Percentiles rank a stretch among this genome's conserved stretches.
These are phyloP conservation scores for Murina feae DNA, from an alignment of 2,113 vertebrate species.

Conservation along the genomic window DNA sequence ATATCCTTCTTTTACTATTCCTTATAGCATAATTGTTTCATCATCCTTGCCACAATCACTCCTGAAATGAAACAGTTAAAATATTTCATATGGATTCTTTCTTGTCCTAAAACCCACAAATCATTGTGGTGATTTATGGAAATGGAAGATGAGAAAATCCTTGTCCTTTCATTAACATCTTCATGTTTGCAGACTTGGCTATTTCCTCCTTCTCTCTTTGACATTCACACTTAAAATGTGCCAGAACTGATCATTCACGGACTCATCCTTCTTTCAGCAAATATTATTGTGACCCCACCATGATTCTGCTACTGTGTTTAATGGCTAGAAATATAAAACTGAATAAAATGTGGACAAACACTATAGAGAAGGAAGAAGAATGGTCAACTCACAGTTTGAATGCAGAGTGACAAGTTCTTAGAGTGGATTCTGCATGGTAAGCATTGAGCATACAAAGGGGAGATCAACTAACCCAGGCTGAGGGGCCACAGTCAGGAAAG, in stretches of 20 bases:
- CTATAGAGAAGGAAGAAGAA: background rate
- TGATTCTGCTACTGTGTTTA: background rate
- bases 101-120: background rate
- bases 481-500: background rate
- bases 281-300: background rate
- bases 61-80: background rate
- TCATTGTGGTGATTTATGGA: background rate
- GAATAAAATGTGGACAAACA: background rate
- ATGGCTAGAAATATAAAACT: background rate
- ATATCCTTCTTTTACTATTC: background rate
- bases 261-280: background rate
- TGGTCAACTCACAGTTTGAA: background rate
- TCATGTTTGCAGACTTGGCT: background rate
- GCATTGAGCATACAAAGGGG: background rate
- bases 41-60: background rate
- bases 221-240: background rate
- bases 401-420: background rate
- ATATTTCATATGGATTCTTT: background rate
- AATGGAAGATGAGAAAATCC: background rate
- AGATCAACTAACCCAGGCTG: background rate
- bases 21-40: background rate
- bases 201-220: background rate
- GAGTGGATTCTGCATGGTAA: background rate
- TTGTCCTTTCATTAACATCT: background rate
- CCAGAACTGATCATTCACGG: background rate